These are phyloP conservation scores for Macroramphosus scolopax DNA, from an alignment of 2,797 vertebrate species.

Conservation along the genomic window DNA sequence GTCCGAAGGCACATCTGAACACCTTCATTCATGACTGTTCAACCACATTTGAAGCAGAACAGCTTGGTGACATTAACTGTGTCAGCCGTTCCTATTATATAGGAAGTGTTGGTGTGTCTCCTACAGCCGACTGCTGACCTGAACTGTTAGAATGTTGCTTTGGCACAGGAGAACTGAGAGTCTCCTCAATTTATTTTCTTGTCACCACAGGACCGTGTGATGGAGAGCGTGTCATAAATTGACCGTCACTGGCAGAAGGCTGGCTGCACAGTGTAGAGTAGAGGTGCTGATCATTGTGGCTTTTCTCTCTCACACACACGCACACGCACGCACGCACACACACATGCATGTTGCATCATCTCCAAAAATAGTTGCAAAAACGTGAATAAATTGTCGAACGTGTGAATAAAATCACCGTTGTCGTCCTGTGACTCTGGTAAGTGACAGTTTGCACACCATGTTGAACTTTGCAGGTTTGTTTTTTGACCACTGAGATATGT, in stretches of 20 bases:
- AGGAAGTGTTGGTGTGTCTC: constrained; percentile 26
- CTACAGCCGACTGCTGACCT: constrained; percentile 32
- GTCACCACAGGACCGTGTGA: constrained; percentile 25
- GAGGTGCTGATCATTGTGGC: too few species aligned
- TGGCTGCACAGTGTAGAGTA: too few species aligned
- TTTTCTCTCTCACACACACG: too few species aligned
- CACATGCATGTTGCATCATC: constrained; percentile 1
- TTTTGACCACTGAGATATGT: constrained; percentile 25
- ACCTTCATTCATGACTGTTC: constrained; percentile 6
- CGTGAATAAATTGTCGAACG: background rate
- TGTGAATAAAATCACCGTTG: constrained; percentile 6
- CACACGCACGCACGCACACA: too few species aligned
- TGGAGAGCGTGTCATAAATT: too few species aligned
- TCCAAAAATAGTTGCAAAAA: too few species aligned
- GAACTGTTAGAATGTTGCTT: constrained; percentile 19
- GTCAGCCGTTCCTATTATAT: constrained; percentile 6
- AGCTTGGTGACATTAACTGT: constrained; percentile 3
- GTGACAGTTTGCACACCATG: background rate
- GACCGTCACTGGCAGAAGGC: too few species aligned
- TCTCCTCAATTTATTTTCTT: constrained; percentile 31
- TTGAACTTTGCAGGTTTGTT: constrained; percentile 17
- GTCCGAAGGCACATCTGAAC: too few species aligned
- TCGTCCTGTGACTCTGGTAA: too few species aligned
- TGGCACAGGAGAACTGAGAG: constrained; percentile 11
- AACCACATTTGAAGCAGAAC: constrained; percentile 6